Conservation (phyloP, 2,888 invertebrate genomes). For the Dasysyrphus albostriatus region DNA sequence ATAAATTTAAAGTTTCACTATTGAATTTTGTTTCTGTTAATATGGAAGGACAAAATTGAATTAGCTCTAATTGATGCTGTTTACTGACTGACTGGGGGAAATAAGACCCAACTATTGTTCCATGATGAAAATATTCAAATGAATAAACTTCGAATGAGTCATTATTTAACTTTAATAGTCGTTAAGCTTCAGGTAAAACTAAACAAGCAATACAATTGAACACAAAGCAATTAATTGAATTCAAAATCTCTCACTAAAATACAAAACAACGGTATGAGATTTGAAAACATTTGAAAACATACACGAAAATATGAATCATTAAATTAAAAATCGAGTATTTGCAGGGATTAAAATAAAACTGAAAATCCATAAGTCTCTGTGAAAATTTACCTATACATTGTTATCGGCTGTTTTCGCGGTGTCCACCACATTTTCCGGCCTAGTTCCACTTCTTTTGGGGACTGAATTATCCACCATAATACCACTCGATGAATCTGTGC, state of each 20-base stretch:
- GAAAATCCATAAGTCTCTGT: slow-evolving; percentile 5
- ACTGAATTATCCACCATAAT: slow-evolving; percentile 22
- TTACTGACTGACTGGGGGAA: not conserved
- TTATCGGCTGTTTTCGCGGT: not conserved
- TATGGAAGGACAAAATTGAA: not conserved
- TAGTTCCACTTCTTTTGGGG: not conserved
- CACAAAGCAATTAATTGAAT: slow-evolving; percentile 38
- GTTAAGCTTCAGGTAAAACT: not conserved
- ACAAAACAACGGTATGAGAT: slow-evolving; percentile 9
- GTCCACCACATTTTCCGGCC: slow-evolving; percentile 26
- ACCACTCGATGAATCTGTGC: slow-evolving; percentile 32
- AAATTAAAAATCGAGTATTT: slow-evolving; percentile 27
- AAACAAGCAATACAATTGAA: not conserved
- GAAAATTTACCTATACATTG: not conserved
- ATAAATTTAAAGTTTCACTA: too few relatives aligned
- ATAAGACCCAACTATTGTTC: not conserved
- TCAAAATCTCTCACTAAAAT: not conserved
- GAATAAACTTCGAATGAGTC: too few relatives aligned
- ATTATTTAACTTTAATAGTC: too few relatives aligned
- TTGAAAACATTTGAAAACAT: slow-evolving; percentile 36
- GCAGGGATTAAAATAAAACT: slow-evolving; percentile 1
- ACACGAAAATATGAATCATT: slow-evolving; percentile 13
- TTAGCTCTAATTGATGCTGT: not conserved
- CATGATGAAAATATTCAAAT: not conserved
- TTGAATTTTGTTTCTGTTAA: not conserved